A percentile compares a stretch with the other conserved stretches of the same genome.
Evolutionary conservation across 2,888 invertebrate genomes (phyloP).

Genomic region (Watsonalla binaria): DNA sequence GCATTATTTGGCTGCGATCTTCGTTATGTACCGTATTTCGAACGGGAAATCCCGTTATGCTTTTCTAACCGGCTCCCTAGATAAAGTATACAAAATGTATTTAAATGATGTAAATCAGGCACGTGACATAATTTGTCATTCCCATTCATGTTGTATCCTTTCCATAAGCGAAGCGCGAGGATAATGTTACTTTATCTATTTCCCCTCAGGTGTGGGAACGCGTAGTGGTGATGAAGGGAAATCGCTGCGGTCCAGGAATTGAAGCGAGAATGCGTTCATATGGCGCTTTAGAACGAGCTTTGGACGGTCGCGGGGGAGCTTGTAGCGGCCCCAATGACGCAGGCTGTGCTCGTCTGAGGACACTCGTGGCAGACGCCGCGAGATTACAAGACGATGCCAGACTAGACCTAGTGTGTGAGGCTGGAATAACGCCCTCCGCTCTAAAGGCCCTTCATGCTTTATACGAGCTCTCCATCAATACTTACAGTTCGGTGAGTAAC

Average conservation of each 20-base stretch:
- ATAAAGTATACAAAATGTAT: too few relatives aligned
- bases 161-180: too few relatives aligned
- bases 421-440: constrained; percentile 56
- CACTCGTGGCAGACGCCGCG: constrained; percentile 82
- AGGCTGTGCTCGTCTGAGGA: constrained; percentile 62
- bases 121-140: too few relatives aligned
- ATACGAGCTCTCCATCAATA: constrained; percentile 54
- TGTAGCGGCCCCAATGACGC: constrained; percentile 73
- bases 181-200: too few relatives aligned
- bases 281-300: constrained; percentile 78
- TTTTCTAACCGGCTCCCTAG: too few relatives aligned
- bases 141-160: too few relatives aligned
- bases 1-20: too few relatives aligned
- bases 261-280: constrained; percentile 83
- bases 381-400: constrained; percentile 80
- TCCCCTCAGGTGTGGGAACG: constrained; percentile 85
- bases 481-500: constrained; percentile 56
- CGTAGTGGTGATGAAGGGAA: constrained; percentile 49
- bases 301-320: constrained; percentile 80
- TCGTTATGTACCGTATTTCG: too few relatives aligned
- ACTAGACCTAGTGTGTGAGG: constrained; percentile 57
- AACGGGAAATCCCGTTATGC: too few relatives aligned
- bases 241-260: constrained; percentile 67
- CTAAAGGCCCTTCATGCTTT: constrained; percentile 49
- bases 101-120: too few relatives aligned